Evolutionary conservation across 1,140 invertebrate species (phyloP), one percentile per base, ranked within the genome.

Genomic region (Lordiphosa mommai): DNA sequence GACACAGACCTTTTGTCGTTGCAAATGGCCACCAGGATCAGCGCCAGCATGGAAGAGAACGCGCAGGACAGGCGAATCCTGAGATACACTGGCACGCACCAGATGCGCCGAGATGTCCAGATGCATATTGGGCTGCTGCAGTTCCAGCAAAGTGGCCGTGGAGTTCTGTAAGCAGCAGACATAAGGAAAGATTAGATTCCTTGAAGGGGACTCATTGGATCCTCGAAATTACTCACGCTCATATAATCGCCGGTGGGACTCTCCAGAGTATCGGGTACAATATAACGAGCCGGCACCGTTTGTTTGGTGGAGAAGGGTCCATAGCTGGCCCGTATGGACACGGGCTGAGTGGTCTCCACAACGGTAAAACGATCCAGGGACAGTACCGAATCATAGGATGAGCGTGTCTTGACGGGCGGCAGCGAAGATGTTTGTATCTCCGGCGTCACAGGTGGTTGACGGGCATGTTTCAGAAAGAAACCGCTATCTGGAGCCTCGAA

Each of bases 271-370:
- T 96, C 95, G 0, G 95, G 95, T 8, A 96, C 94, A 52, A 96
- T 92, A 73, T 95, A 95, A n/a, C 95, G 91, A 0, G 95, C 95
- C n/a, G 96, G 96, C 9, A 97, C 95, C 1, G 95, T 97, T 89
- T 97, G 96, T 77, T 97, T 97, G 20, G 96, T 97, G 60, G 95
- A 96, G 89, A 97, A 97, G 1, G 96, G 96, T 2, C 96, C 96
- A 73, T 97, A 97, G 4, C 94, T 96, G 5, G 96, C 96, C 9
- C 95, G 90, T 3, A 98, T 94, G 0, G 95, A 96, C 0, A 95
- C 94, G 4, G 96, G 95, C 57, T 95, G 93, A 17, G 94, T 95
- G 27, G 95, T 95, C 86, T 97, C 95, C 68, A 97, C 93, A 2
- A 97, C 95, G 4, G 95, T 96, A 86, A 98, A 97, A 33, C 95